phyloP scores from a whole-genome alignment of 2,797 vertebrate species.

The Notamacropus eugenii region DNA sequence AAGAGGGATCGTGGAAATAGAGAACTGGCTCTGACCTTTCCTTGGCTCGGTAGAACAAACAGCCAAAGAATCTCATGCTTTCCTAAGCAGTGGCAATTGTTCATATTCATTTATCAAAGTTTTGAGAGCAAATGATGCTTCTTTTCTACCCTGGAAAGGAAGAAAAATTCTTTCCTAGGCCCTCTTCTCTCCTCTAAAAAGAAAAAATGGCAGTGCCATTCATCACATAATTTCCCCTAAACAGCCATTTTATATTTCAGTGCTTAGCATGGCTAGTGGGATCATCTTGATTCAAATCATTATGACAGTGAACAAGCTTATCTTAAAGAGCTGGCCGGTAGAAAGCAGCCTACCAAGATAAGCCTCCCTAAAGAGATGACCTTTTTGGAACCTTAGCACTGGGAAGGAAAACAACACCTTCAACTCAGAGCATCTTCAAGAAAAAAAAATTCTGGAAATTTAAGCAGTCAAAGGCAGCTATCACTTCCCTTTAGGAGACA shows the following conservation, averaged over 20 bases:
- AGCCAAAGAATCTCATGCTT: accelerated
- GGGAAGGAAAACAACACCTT: neutral
- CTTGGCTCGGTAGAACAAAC: neutral
- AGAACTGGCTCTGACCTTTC: neutral
- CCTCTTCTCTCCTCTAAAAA: neutral
- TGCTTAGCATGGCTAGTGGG: neutral
- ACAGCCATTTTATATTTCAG: neutral
- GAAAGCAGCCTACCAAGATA: neutral
- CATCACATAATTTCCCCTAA: neutral
- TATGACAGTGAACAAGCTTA: neutral
- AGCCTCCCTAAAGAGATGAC: neutral
- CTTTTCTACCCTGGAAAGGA: neutral
- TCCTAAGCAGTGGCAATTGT: accelerated
- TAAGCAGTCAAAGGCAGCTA: neutral
- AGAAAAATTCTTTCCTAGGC: neutral
- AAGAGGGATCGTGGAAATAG: neutral
- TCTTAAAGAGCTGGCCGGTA: neutral
- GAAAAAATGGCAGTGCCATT: neutral
- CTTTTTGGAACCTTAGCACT: neutral
- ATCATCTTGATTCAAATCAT: neutral
- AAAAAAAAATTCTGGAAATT: neutral
- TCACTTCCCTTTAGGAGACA: neutral
- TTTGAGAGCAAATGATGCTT: neutral
- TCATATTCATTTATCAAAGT: accelerated
- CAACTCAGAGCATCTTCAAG: neutral